A percentile compares a stretch with the other conserved stretches of the same genome.
Evolutionary conservation across 2,797 vertebrate genomes (phyloP).

Genomic region (Pipistrellus kuhlii): DNA sequence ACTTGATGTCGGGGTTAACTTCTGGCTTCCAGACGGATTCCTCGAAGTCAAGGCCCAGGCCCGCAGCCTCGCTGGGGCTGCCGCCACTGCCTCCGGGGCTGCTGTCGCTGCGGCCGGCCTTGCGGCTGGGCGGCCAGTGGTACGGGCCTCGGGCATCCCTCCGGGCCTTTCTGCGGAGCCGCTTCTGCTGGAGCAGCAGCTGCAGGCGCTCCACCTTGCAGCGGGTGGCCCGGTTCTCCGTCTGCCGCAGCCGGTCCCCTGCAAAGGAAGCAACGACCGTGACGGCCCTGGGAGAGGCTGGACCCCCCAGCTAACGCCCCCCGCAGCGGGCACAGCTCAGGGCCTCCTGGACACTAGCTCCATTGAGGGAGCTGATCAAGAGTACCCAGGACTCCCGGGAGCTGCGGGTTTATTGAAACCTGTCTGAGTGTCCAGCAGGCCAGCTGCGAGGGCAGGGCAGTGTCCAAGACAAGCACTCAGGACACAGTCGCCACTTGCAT

Average conservation of each 20-base stretch:
- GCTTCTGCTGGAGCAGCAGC: slow-evolving; percentile 98
- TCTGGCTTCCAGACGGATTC: slow-evolving; percentile 98
- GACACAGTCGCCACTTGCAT: neutral
- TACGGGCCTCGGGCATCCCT: slow-evolving; percentile 95
- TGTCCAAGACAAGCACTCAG: neutral
- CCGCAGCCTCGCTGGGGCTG: slow-evolving; percentile 94
- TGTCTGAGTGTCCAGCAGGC: neutral
- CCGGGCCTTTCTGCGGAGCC: slow-evolving; percentile 95
- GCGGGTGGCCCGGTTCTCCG: slow-evolving; percentile 97
- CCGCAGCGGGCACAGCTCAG: too few relatives aligned
- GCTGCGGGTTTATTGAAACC: too few relatives aligned
- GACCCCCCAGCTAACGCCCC: too few relatives aligned
- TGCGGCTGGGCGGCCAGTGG: slow-evolving; percentile 96
- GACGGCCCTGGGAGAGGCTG: neutral
- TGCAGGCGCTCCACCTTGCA: slow-evolving; percentile 98
- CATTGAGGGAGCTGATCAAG: neutral
- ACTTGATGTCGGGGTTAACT: slow-evolving; percentile 97
- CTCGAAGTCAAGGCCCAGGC: slow-evolving; percentile 96
- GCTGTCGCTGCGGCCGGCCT: slow-evolving; percentile 95
- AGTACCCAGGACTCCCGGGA: neutral
- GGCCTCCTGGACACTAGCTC: neutral
- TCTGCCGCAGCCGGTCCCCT: slow-evolving; percentile 97
- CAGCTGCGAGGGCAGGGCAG: neutral
- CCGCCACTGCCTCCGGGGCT: slow-evolving; percentile 95
- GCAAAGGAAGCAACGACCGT: neutral